Evolutionary conservation across 2,797 vertebrate genomes (phyloP).

Genomic region (Perodicticus potto): DNA sequence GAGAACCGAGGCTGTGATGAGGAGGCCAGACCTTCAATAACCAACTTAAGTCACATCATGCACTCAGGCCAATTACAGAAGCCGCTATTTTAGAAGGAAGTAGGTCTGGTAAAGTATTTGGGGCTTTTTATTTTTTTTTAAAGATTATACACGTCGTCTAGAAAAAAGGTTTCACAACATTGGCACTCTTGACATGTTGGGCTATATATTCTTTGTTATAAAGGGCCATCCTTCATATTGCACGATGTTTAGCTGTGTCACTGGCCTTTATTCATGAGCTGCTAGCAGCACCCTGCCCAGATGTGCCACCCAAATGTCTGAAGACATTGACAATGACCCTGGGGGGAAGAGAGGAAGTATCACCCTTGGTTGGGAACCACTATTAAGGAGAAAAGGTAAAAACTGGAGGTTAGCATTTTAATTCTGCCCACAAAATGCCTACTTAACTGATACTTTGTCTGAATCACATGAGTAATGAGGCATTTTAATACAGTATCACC

Average conservation of each 20-base stretch:
- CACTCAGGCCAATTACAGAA: neutral
- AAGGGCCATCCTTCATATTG: neutral
- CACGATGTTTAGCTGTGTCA: neutral
- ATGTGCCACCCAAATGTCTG: neutral
- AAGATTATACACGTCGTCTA: neutral
- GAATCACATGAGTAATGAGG: neutral
- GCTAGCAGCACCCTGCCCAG: neutral
- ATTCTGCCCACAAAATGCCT: constrained; percentile 21
- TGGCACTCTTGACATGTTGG: neutral
- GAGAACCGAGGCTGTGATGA: neutral
- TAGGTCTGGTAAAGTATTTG: neutral
- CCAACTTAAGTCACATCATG: neutral
- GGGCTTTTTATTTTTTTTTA: neutral
- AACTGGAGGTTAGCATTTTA: neutral
- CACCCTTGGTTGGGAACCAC: neutral
- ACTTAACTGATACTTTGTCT: neutral
- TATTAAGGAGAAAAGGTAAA: constrained; percentile 13
- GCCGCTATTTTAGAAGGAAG: neutral
- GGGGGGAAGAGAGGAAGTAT: neutral
- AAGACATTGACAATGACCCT: neutral
- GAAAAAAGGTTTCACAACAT: neutral
- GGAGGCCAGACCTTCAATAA: neutral
- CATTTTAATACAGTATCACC: neutral
- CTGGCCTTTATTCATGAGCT: neutral
- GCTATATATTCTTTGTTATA: neutral